These are phyloP conservation scores for Pogonomyrmex californicus DNA, from an alignment of 1,140 invertebrate species.

Conservation along the genomic window DNA sequence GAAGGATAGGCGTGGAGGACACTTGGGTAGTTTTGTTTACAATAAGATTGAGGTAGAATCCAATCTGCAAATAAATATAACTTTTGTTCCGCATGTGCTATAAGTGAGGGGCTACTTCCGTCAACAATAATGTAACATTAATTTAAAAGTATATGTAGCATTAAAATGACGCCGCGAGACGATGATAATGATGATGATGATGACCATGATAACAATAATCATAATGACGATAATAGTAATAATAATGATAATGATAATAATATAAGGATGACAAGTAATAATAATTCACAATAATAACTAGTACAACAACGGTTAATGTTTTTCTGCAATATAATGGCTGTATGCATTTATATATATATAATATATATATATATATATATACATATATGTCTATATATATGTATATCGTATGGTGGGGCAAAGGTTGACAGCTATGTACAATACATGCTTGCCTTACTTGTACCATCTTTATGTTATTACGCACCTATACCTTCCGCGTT, in stretches of 20 bases:
- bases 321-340: slow-evolving; percentile 81
- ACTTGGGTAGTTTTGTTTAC: slow-evolving; percentile 59
- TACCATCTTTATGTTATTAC: slow-evolving; percentile 84
- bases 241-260: slow-evolving; percentile 72
- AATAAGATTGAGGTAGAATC: slow-evolving; percentile 85
- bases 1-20: slow-evolving; percentile 62
- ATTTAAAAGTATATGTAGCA: slow-evolving; percentile 82
- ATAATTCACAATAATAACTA: slow-evolving; percentile 81
- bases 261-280: slow-evolving; percentile 70
- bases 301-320: slow-evolving; percentile 85
- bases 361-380: slow-evolving; percentile 69
- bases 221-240: slow-evolving; percentile 75
- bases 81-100: slow-evolving; percentile 79
- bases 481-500: slow-evolving; percentile 81
- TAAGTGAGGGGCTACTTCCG: slow-evolving; percentile 85
- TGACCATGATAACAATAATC: slow-evolving; percentile 76
- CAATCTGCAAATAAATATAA: slow-evolving; percentile 82
- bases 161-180: slow-evolving; percentile 57
- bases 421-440: slow-evolving; percentile 86
- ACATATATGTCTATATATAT: slow-evolving; percentile 72
- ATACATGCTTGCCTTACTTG: slow-evolving; percentile 86
- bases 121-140: slow-evolving; percentile 81
- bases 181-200: slow-evolving; percentile 41
- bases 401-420: slow-evolving; percentile 79
- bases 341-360: slow-evolving; percentile 80